Percentiles rank a stretch among this genome's conserved stretches.
These are phyloP conservation scores for Trematocara caparti DNA, from an alignment of 2,797 vertebrate genomes.

Conservation along the genomic window DNA sequence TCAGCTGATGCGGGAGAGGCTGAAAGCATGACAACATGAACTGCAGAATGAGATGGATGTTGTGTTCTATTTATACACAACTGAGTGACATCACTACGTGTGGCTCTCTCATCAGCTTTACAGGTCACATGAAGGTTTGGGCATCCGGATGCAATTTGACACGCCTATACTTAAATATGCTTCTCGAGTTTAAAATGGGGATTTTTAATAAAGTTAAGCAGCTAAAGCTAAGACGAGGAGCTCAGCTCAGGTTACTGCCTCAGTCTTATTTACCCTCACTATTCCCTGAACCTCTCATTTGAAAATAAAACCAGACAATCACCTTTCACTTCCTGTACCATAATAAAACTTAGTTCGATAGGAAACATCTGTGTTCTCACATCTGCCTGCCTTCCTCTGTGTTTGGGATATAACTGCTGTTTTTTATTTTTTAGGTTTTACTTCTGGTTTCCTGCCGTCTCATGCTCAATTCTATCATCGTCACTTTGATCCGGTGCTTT, in stretches of 20 bases:
- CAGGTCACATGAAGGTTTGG: conserved; percentile 38
- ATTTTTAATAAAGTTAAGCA: background rate
- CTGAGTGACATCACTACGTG: background rate
- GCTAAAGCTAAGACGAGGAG: background rate
- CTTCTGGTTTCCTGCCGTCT: background rate
- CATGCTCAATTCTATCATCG: background rate
- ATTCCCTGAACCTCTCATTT: background rate
- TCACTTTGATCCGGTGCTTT: background rate
- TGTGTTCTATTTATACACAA: background rate
- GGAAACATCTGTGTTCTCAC: background rate
- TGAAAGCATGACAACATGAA: background rate
- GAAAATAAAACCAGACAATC: background rate
- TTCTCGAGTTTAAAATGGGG: background rate
- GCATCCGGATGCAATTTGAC: conserved; percentile 20
- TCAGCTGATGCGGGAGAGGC: background rate
- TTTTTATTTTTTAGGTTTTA: background rate
- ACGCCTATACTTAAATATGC: background rate
- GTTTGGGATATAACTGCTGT: background rate
- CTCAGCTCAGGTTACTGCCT: background rate
- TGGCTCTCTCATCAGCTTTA: conserved; percentile 21
- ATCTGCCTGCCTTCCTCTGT: background rate
- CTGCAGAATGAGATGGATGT: background rate
- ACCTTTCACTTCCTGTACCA: background rate
- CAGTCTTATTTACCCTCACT: too few relatives aligned
- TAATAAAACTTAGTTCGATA: background rate